Conservation (phyloP, 1,140 invertebrate species). For the Papilio polytes region DNA sequence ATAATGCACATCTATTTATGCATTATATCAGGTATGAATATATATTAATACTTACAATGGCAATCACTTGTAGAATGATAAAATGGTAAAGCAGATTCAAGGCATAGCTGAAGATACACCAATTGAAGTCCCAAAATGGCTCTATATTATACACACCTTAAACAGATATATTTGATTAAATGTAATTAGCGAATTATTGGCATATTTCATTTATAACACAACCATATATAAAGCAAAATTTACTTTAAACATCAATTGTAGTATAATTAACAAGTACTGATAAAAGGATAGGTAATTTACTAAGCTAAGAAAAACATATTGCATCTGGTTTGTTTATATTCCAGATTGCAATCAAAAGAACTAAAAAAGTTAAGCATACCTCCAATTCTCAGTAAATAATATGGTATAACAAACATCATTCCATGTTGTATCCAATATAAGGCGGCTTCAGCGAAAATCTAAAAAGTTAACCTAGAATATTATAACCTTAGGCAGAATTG, state of each 20-base stretch:
- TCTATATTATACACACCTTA: slow-evolving; percentile 94
- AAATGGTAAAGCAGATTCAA: slow-evolving; percentile 95
- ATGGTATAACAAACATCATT: slow-evolving; percentile 96
- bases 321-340: neutral
- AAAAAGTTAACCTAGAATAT: slow-evolving; percentile 58
- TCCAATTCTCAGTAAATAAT: slow-evolving; percentile 93
- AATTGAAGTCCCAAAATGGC: slow-evolving; percentile 91
- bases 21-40: neutral
- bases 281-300: neutral
- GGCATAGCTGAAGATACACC: slow-evolving; percentile 92
- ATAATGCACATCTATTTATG: neutral
- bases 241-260: neutral
- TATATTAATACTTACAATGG: slow-evolving; percentile 88
- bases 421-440: slow-evolving; percentile 97
- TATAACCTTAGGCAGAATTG: neutral
- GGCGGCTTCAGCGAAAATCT: slow-evolving; percentile 95
- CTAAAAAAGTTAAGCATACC: slow-evolving; percentile 85
- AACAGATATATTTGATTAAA: slow-evolving; percentile 44
- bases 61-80: slow-evolving; percentile 91
- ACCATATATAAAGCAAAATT: neutral
- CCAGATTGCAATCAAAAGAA: neutral
- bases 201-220: neutral
- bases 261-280: neutral
- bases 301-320: slow-evolving; percentile 22
- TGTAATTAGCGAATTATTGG: neutral